Evolutionary conservation across 2,888 invertebrate species (phyloP).

Genomic region (Neoascia interrupta): DNA sequence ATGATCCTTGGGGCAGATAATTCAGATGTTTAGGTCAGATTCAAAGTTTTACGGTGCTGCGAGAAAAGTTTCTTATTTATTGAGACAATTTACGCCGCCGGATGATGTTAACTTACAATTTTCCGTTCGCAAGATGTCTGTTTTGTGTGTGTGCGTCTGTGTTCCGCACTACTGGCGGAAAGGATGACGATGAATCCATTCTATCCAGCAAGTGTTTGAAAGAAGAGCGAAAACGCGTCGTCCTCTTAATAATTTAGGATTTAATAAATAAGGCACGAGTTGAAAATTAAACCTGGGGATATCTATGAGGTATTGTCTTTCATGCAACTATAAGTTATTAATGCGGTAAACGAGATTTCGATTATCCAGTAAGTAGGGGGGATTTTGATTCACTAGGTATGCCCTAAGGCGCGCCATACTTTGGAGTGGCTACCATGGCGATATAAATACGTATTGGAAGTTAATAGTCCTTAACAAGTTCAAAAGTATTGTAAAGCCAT

Average conservation of each 20-base stretch:
- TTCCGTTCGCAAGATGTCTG: constrained; percentile 15
- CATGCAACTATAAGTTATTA: constrained; percentile 7
- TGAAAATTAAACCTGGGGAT: constrained; percentile 19
- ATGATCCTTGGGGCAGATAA: constrained; percentile 57
- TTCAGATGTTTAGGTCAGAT: constrained; percentile 55
- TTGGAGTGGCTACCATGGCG: too few relatives aligned
- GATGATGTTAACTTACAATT: constrained; percentile 67
- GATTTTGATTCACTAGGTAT: too few relatives aligned
- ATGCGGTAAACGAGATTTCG: constrained; percentile 15
- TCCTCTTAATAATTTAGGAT: constrained; percentile 38
- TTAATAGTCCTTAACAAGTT: too few relatives aligned
- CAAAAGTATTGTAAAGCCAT: too few relatives aligned
- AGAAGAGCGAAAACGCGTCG: constrained; percentile 3
- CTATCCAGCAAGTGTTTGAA: constrained; percentile 10
- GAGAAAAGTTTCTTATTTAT: constrained; percentile 65
- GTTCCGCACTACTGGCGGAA: background rate
- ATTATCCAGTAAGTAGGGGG: constrained; percentile 26
- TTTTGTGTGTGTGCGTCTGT: too few relatives aligned
- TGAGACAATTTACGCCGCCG: constrained; percentile 63
- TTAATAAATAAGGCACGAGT: constrained; percentile 44
- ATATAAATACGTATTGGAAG: too few relatives aligned
- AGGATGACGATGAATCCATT: background rate
- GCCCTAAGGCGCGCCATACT: too few relatives aligned
- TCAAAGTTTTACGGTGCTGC: constrained; percentile 51
- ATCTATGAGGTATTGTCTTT: constrained; percentile 7